phyloP scores from a whole-genome alignment of 2,888 invertebrate genomes.

The Meliscaeva auricollis region DNA sequence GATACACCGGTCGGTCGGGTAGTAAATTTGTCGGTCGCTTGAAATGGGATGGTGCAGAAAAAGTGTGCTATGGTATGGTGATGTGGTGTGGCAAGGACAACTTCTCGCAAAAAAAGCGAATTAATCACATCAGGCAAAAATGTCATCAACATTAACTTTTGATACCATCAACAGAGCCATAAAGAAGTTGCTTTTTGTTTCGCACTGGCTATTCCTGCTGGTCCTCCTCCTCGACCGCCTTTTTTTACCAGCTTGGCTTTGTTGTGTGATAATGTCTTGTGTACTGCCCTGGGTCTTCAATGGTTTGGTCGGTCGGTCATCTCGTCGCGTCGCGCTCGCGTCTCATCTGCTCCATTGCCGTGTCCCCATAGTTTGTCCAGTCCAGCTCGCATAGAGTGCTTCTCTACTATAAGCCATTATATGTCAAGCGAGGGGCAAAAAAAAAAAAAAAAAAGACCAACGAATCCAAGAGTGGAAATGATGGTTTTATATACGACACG shows the following conservation, averaged over 20 bases:
- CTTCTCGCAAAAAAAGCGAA: slow-evolving; percentile 70
- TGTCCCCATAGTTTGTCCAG: slow-evolving; percentile 29
- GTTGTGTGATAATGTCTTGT: slow-evolving; percentile 40
- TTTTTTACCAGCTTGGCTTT: slow-evolving; percentile 33
- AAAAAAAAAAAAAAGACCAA: slow-evolving; percentile 31
- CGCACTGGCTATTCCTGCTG: slow-evolving; percentile 9
- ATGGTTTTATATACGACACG: slow-evolving; percentile 60
- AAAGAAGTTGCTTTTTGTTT: slow-evolving; percentile 73
- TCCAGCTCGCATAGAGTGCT: slow-evolving; percentile 37
- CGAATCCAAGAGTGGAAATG: slow-evolving; percentile 65
- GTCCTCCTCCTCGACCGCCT: slow-evolving; percentile 19
- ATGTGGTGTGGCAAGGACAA: slow-evolving; percentile 62
- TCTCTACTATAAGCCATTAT: slow-evolving; percentile 53
- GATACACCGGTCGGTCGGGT: slow-evolving; percentile 23
- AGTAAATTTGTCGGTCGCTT: slow-evolving; percentile 29
- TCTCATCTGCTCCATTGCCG: not conserved
- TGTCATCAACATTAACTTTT: slow-evolving; percentile 76
- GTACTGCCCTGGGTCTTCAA: slow-evolving; percentile 34
- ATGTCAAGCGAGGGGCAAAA: slow-evolving; percentile 41
- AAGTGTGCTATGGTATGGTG: slow-evolving; percentile 13
- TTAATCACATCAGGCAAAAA: slow-evolving; percentile 76
- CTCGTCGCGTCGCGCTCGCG: not conserved
- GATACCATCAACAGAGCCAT: slow-evolving; percentile 75
- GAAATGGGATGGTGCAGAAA: not conserved
- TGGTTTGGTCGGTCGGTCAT: slow-evolving; percentile 17